A percentile compares a stretch with the other conserved stretches of the same genome.
phyloP scores from a whole-genome alignment of 2,113 vertebrate genomes.

The Lepisosteus osseus region DNA sequence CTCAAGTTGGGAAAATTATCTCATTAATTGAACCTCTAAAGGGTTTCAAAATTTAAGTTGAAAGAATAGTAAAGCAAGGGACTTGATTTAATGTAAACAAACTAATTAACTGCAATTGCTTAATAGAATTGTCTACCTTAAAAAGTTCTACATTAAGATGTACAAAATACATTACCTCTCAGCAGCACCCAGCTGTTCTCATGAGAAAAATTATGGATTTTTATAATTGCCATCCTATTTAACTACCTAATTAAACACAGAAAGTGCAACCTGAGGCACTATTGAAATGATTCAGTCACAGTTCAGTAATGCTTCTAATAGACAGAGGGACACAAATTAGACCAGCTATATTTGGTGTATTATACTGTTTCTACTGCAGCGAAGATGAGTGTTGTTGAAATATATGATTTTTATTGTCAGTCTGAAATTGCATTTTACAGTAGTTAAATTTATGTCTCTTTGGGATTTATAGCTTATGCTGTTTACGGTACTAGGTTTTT shows the following conservation, averaged over 20 bases:
- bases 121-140: neutral
- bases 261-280: constrained; percentile 55
- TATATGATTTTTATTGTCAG: neutral
- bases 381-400: neutral
- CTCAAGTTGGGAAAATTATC: no score
- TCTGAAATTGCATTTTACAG: neutral
- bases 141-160: constrained; percentile 13
- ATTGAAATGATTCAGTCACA: constrained; percentile 65
- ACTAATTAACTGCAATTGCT: no score
- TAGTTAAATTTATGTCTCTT: no score
- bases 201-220: constrained; percentile 40
- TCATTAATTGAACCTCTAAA: no score
- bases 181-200: constrained; percentile 39
- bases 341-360: neutral
- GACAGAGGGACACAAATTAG: constrained; percentile 32
- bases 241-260: constrained; percentile 64
- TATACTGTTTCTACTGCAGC: neutral
- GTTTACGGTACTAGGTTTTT: no score
- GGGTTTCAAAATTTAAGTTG: no score
- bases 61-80: no score
- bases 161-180: neutral
- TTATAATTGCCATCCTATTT: constrained; percentile 51
- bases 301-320: constrained; percentile 63
- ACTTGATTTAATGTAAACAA: no score
- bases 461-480: no score